phyloP scores from a whole-genome alignment of 2,888 invertebrate genomes.

The Monochamus alternatus region DNA sequence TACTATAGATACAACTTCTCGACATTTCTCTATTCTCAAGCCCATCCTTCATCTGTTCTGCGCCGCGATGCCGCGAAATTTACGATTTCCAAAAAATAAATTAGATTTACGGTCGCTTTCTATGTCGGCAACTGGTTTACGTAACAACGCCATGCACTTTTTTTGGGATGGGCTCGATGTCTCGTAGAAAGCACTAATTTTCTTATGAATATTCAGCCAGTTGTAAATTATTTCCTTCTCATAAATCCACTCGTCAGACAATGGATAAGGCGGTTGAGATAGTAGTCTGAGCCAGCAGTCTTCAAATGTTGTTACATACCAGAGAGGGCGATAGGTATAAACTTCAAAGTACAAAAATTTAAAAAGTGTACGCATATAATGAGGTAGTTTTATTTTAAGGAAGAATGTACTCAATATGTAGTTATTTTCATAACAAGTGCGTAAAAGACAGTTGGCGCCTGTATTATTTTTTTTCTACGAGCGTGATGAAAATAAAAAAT shows the following conservation, averaged over 20 bases:
- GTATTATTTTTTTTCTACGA: too few species aligned
- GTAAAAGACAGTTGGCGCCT: too few species aligned
- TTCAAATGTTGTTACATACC: too few species aligned
- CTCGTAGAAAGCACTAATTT: conserved; percentile 5
- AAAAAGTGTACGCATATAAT: too few species aligned
- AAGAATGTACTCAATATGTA: too few species aligned
- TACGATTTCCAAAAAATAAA: conserved; percentile 21
- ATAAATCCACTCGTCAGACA: not conserved
- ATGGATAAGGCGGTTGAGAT: not conserved
- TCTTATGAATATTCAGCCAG: not conserved
- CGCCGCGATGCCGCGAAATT: not conserved
- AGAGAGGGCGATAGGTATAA: too few species aligned
- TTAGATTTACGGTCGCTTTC: conserved; percentile 15
- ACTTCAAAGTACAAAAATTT: too few species aligned
- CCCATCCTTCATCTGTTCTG: not conserved
- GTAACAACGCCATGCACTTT: not conserved
- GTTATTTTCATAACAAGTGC: too few species aligned
- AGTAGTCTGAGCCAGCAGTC: not conserved
- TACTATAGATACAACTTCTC: conserved; percentile 1
- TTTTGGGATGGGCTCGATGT: conserved; percentile 1
- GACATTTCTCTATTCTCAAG: conserved; percentile 14
- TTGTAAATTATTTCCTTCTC: not conserved
- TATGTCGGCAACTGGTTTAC: not conserved
- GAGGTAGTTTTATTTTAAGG: too few species aligned
- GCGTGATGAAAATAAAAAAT: too few species aligned